These are phyloP conservation scores for Synergus gifuensis DNA, from an alignment of 2,888 invertebrate genomes.

Conservation along the genomic window DNA sequence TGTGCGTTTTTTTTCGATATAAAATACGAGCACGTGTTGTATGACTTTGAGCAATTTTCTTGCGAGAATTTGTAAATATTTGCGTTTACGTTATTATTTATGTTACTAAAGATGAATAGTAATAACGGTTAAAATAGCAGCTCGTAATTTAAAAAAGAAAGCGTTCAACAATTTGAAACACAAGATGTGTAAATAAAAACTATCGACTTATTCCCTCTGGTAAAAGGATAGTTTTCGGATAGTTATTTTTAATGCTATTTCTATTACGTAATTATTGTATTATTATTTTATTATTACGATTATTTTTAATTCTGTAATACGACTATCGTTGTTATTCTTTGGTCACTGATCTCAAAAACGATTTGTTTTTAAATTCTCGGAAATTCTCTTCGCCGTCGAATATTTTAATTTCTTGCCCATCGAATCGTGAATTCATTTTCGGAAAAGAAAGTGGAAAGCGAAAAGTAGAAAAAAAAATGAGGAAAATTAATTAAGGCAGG, in stretches of 20 bases:
- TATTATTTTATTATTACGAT: slow-evolving; percentile 60
- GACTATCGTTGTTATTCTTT: slow-evolving; percentile 72
- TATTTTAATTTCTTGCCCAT: not conserved
- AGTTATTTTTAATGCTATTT: slow-evolving; percentile 73
- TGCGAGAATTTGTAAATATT: slow-evolving; percentile 69
- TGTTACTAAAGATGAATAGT: slow-evolving; percentile 69
- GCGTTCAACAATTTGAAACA: slow-evolving; percentile 60
- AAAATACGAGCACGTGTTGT: slow-evolving; percentile 13
- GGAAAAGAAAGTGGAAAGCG: too few species aligned
- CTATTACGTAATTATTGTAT: slow-evolving; percentile 60
- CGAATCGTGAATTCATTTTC: not conserved
- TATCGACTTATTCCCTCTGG: slow-evolving; percentile 69
- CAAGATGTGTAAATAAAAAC: slow-evolving; percentile 70
- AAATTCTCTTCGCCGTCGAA: not conserved
- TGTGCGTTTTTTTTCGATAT: slow-evolving; percentile 31
- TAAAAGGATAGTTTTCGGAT: slow-evolving; percentile 72
- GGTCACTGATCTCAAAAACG: slow-evolving; percentile 73
- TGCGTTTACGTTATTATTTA: slow-evolving; percentile 74
- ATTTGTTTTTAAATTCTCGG: slow-evolving; percentile 17
- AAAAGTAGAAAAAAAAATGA: not conserved
- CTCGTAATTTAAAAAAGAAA: slow-evolving; percentile 64
- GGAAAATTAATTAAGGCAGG: not conserved
- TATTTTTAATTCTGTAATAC: slow-evolving; percentile 63
- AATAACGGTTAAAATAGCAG: slow-evolving; percentile 69
- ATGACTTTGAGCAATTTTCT: not conserved